These are phyloP conservation scores for Osmerus mordax DNA, from an alignment of 2,113 vertebrate species.

Conservation along the genomic window DNA sequence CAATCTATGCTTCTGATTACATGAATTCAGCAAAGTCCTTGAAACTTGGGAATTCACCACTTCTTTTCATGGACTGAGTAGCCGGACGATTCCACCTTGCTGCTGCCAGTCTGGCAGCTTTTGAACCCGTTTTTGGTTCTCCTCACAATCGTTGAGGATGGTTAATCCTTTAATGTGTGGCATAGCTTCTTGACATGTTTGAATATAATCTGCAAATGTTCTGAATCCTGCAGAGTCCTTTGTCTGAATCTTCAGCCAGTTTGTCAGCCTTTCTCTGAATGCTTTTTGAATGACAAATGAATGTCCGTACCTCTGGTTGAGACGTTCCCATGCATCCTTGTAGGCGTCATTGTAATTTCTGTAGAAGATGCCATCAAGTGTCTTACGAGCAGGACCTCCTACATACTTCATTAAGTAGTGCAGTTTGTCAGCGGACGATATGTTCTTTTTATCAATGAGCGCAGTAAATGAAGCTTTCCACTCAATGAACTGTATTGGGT, in stretches of 20 bases:
- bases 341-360: constrained; percentile 2
- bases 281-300: background rate
- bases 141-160: constrained; percentile 7
- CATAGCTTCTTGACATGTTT: background rate
- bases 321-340: background rate
- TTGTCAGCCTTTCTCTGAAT: constrained; percentile 4
- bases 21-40: constrained; percentile 16
- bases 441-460: no score
- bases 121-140: constrained; percentile 8
- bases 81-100: background rate
- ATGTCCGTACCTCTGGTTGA: background rate
- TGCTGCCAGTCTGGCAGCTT: constrained; percentile 18
- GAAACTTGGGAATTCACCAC: constrained; percentile 18
- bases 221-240: constrained; percentile 4
- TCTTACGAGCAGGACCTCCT: no score
- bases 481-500: no score
- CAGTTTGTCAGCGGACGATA: no score
- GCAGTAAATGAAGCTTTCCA: no score
- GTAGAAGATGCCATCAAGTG: constrained; percentile 1
- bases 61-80: background rate
- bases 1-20: constrained; percentile 8
- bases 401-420: no score
- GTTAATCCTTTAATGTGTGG: background rate
- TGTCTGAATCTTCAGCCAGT: constrained; percentile 6
- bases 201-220: constrained; percentile 2